Percentiles rank a stretch among this genome's conserved stretches.
phyloP scores from a whole-genome alignment of 1,140 invertebrate species.

The Formica selysi region DNA sequence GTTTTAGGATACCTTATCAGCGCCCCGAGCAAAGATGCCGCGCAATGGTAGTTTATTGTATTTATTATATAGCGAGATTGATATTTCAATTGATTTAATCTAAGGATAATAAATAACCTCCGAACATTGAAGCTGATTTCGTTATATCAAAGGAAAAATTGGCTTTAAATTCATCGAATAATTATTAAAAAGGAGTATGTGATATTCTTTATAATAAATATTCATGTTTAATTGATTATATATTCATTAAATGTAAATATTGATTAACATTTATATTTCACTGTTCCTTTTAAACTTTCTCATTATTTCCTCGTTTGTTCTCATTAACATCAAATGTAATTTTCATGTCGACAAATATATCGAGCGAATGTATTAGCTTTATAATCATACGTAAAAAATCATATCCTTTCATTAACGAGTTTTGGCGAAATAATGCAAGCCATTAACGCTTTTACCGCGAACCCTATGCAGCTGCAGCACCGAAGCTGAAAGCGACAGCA shows the following conservation, averaged over 20 bases:
- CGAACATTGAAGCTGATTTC: neutral
- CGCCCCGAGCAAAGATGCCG: neutral
- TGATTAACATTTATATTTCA: neutral
- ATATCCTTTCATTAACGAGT: neutral
- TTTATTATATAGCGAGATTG: neutral
- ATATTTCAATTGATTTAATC: neutral
- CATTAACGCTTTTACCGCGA: conserved; percentile 22
- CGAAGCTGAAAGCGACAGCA: conserved; percentile 27
- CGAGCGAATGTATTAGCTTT: neutral
- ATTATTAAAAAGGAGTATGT: neutral
- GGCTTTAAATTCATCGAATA: neutral
- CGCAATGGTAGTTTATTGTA: neutral
- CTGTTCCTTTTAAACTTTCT: neutral
- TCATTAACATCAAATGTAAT: neutral
- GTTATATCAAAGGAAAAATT: neutral
- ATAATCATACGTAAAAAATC: conserved; percentile 24
- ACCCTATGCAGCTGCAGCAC: neutral
- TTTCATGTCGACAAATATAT: neutral
- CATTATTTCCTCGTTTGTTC: neutral
- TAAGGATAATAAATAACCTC: neutral
- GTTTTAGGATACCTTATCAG: conserved; percentile 34
- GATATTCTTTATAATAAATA: neutral
- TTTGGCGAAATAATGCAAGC: conserved; percentile 27
- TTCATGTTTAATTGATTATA: neutral
- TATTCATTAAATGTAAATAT: conserved; percentile 8